Percentiles rank a stretch among this genome's conserved stretches.
These are phyloP conservation scores for Eurystomus gularis DNA, from an alignment of 2,113 vertebrate genomes.

Conservation along the genomic window DNA sequence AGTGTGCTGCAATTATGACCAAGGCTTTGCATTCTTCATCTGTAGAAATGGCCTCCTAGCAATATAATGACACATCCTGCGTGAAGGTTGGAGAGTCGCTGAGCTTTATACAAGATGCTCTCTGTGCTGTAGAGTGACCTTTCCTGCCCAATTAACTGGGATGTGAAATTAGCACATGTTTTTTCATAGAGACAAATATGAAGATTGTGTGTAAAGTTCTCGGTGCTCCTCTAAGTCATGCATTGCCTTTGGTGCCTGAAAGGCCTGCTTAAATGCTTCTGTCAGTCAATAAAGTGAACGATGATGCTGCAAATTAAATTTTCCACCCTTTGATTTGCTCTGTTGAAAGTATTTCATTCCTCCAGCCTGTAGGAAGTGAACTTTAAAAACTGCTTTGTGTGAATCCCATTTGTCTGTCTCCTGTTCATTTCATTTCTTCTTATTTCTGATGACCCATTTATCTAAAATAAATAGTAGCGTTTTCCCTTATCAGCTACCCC, in stretches of 20 bases:
- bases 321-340: constrained; percentile 48
- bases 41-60: constrained; percentile 70
- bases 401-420: constrained; percentile 31
- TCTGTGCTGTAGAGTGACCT: constrained; percentile 37
- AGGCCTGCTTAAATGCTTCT: neutral
- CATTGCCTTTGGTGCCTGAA: neutral
- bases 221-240: neutral
- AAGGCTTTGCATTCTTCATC: constrained; percentile 67
- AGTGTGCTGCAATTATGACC: constrained; percentile 64
- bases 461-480: constrained; percentile 8
- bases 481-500: constrained; percentile 24
- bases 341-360: constrained; percentile 5
- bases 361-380: constrained; percentile 17
- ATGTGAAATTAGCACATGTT: constrained; percentile 16
- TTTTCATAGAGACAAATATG: constrained; percentile 4
- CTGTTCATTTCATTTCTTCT: constrained; percentile 34
- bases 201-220: neutral
- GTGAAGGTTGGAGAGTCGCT: neutral
- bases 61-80: constrained; percentile 42
- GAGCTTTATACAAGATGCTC: constrained; percentile 10
- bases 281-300: constrained; percentile 28
- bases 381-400: constrained; percentile 1
- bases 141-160: constrained; percentile 69
- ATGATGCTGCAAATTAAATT: constrained; percentile 57
- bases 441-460: constrained; percentile 28